Percentiles rank a stretch among this genome's conserved stretches.
Evolutionary conservation across 2,113 vertebrate species (phyloP).

Genomic region (Sinocyclocheilus anophthalmus): DNA sequence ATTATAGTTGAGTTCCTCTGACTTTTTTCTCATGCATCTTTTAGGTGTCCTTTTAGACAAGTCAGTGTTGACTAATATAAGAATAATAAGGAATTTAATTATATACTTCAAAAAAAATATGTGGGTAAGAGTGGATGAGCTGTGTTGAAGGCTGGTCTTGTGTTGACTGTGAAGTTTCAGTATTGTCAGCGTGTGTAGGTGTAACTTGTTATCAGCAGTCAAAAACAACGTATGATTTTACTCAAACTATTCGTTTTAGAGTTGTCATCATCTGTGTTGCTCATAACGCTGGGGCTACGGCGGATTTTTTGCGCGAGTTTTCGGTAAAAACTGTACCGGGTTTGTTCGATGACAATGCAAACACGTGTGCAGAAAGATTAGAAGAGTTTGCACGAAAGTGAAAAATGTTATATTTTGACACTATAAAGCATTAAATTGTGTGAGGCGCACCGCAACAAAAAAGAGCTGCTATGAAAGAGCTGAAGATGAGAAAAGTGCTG

Average conservation of each 20-base stretch:
- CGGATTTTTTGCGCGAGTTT: neutral
- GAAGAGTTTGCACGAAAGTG: neutral
- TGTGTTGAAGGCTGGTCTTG: conserved; percentile 39
- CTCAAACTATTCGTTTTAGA: conserved; percentile 28
- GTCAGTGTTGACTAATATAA: conserved; percentile 16
- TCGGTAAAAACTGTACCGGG: neutral
- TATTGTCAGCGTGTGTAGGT: conserved; percentile 65
- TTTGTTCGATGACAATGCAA: neutral
- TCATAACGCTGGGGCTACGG: too few species aligned
- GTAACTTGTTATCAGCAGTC: conserved; percentile 57
- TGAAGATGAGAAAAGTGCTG: neutral
- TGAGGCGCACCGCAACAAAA: neutral
- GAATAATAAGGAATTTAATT: conserved; percentile 47
- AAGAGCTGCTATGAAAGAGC: neutral
- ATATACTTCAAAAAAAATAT: conserved; percentile 14
- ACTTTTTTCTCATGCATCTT: neutral
- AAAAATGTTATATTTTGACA: neutral
- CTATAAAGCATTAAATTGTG: conserved; percentile 34
- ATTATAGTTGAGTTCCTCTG: neutral
- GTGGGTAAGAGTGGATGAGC: conserved; percentile 46
- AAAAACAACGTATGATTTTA: conserved; percentile 55
- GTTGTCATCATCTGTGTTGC: neutral
- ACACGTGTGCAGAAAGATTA: neutral
- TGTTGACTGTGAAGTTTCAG: conserved; percentile 74
- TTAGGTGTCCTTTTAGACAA: neutral